Evolutionary conservation across 2,113 vertebrate genomes (phyloP), one percentile per base, ranked within the genome.

Genomic region (Cromileptes altivelis): DNA sequence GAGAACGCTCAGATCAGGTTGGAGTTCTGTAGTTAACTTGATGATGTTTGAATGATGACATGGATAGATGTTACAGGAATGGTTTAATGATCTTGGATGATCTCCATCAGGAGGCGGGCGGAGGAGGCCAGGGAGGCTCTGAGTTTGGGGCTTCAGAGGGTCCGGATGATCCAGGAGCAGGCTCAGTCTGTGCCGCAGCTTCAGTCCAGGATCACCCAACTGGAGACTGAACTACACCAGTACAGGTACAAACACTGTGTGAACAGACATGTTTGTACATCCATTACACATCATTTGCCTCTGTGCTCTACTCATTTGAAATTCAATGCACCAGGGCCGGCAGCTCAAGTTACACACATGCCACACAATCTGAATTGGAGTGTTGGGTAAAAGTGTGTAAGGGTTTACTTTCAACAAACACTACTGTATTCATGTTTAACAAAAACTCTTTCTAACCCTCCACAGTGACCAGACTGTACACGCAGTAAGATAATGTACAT

Each of bases 111-210:
- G 91, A 91, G 83, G 77, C 89, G 92, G 47, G 93, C 95, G 0
- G 94, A 96, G 82, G 94, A 95, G 64, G 96, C 94, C 15, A 91
- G 95, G 40, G 85, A 92, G 52, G 94, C 95, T 19, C 92, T 96
- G 53, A 93, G 90, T 6, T 30, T 83, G 19, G 95, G 94, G 0
- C 77, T 96, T 2, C 75, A 94, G 76, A 89, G 89, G 75, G 95
- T 96, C 21, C 91, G 80, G 76, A 57, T 90, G 82, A 93, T 96
- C 77, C 94, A 96, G 93, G 91, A 91, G 18, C 83, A 90, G 83
- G 96, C 95, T 6, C 84, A 87, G 40, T 85, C 81, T 27, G 92
- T 95, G 27, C 93, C 92, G 0, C 84, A 89, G 37, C 91, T 96
- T 19, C 91, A 93, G 89, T 76, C 89, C 73, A 90, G 63, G 73